Evolutionary conservation across 2,113 vertebrate species (phyloP), one percentile per base, ranked within the genome.

Genomic region (Chloebia gouldiae): DNA sequence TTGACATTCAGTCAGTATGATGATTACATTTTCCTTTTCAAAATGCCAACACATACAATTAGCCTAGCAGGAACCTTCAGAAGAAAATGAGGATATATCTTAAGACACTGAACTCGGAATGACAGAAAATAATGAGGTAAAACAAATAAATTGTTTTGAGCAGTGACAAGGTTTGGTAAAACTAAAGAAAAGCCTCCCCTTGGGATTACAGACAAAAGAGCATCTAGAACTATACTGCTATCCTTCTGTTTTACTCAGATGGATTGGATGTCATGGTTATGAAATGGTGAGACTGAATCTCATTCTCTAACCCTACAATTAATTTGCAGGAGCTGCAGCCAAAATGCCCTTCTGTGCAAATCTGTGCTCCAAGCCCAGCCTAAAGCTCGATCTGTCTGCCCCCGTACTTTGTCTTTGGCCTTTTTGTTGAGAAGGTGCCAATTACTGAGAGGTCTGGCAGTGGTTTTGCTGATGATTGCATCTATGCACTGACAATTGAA

Each of bases 371-470:
- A 45, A 75, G 59, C 45, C 0, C 2, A 59, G 75, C 56, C 35
- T 50, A 42, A 53, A 81, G 60, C 68, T 73, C 6, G 0, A 13
- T 47, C 63, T 31, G 68, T 63, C 81, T 75, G 85, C 69, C 90
- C 70, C 56, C 25, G 1, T 45, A 20, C 70, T 94, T 82, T 88
- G 42, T 70, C 88, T 92, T 83, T 54, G 39, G 82, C 82, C 50
- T 90, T 86, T 92, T 86, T 91, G 68, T 90, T 88, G 40, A 75
- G 69, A 37, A 90, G 40, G 64, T 91, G 92, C 91, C 83, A 93
- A 71, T 83, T 81, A 45, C 60, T 28, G 65, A 53, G 54, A n/a
- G 65, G 10, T 14, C 75, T 95, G 91, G 90, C 59, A 28, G 0
- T 4, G 19, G 10, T 79, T 94, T 92, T 87, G 86, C 86, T 76